Evolutionary conservation across 2,113 vertebrate species (phyloP).

Genomic region (Dipodomys spectabilis): DNA sequence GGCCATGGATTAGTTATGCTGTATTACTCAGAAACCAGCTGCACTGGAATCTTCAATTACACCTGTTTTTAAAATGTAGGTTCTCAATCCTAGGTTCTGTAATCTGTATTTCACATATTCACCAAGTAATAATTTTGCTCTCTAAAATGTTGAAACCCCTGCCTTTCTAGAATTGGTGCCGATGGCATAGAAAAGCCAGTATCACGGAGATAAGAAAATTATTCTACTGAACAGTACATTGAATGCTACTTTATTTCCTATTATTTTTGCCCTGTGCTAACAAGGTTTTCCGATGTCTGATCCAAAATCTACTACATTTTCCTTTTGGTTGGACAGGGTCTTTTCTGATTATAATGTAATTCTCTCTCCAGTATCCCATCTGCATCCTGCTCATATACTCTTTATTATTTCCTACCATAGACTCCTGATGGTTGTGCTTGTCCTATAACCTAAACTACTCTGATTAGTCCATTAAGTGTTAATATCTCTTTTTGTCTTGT

Average conservation of each 20-base stretch:
- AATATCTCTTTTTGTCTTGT: background rate
- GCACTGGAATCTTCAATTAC: background rate
- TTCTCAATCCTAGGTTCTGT: background rate
- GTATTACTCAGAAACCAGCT: conserved; percentile 38
- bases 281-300: background rate
- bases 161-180: background rate
- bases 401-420: background rate
- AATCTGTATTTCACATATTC: background rate
- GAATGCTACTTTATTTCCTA: background rate
- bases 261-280: background rate
- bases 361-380: background rate
- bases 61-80: conserved; percentile 28
- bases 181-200: background rate
- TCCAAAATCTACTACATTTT: background rate
- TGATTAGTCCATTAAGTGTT: background rate
- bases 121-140: background rate
- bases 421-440: background rate
- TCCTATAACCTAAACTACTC: background rate
- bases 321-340: background rate
- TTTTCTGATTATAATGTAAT: background rate
- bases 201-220: background rate
- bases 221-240: background rate
- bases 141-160: conserved; percentile 19
- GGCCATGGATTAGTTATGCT: background rate
- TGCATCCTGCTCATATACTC: background rate